Percentiles rank a stretch among this genome's conserved stretches.
phyloP scores from a whole-genome alignment of 2,888 invertebrate genomes.

The Scaptomyza parva region DNA sequence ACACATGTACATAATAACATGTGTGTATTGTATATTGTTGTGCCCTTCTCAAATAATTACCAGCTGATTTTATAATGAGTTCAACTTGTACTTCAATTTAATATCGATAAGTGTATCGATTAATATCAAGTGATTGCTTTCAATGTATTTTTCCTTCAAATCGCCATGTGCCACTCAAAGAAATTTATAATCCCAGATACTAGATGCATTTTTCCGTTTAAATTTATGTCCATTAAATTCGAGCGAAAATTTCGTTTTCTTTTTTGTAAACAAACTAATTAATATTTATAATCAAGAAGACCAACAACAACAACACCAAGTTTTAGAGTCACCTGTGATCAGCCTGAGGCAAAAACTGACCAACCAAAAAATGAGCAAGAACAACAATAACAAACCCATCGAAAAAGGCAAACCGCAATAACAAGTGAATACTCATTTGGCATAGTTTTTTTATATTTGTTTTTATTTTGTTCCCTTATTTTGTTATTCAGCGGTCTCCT shows the following conservation, averaged over 20 bases:
- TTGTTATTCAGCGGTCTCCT: conserved; percentile 13
- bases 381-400: conserved; percentile 29
- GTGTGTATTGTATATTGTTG: neutral
- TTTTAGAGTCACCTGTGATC: conserved; percentile 44
- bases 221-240: conserved; percentile 48
- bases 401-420: conserved; percentile 28
- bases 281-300: conserved; percentile 65
- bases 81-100: too few species aligned
- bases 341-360: conserved; percentile 26
- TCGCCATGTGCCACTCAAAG: conserved; percentile 13
- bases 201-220: conserved; percentile 57
- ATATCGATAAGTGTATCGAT: conserved; percentile 12
- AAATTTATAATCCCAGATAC: conserved; percentile 48
- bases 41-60: neutral
- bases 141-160: neutral
- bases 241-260: conserved; percentile 51
- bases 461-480: conserved; percentile 30
- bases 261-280: conserved; percentile 73
- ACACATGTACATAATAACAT: neutral
- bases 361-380: conserved; percentile 21
- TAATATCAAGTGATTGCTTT: neutral
- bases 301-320: conserved; percentile 26
- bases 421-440: conserved; percentile 39
- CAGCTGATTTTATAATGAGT: conserved; percentile 21
- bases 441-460: conserved; percentile 39